Evolutionary conservation across 2,888 invertebrate species (phyloP).

Genomic region (Thysanoteuthis rhombus): DNA sequence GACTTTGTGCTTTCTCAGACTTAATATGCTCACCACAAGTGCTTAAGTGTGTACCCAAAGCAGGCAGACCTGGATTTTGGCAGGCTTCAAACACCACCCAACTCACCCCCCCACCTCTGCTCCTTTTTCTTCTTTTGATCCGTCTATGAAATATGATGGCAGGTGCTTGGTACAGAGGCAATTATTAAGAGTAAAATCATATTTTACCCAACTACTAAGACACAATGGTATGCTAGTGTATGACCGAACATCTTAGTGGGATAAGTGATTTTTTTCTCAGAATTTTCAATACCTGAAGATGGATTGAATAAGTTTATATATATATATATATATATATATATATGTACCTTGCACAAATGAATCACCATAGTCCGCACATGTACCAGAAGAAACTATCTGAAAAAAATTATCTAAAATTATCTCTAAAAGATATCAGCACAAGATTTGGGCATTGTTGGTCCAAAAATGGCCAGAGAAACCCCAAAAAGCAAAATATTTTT

Average conservation of each 20-base stretch:
- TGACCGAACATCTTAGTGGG: background rate
- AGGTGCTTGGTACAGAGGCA: background rate
- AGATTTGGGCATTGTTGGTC: no score
- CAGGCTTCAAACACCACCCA: background rate
- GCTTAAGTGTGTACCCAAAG: background rate
- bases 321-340: no score
- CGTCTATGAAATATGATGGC: background rate
- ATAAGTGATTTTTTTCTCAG: background rate
- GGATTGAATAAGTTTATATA: background rate
- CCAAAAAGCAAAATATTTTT: no score
- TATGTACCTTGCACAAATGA: no score
- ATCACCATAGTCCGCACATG: no score
- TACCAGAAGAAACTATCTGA: no score
- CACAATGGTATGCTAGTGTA: background rate
- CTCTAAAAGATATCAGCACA: no score
- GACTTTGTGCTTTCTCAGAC: background rate
- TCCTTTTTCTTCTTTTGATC: constrained; percentile 12
- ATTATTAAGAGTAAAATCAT: background rate
- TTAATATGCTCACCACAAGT: background rate
- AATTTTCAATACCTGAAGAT: background rate
- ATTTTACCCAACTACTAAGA: background rate
- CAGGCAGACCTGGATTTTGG: constrained; percentile 12
- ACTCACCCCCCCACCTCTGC: no score
- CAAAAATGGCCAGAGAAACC: no score
- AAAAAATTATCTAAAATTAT: no score